Evolutionary conservation across 2,797 vertebrate species (phyloP).

Genomic region (Cuculus canorus): DNA sequence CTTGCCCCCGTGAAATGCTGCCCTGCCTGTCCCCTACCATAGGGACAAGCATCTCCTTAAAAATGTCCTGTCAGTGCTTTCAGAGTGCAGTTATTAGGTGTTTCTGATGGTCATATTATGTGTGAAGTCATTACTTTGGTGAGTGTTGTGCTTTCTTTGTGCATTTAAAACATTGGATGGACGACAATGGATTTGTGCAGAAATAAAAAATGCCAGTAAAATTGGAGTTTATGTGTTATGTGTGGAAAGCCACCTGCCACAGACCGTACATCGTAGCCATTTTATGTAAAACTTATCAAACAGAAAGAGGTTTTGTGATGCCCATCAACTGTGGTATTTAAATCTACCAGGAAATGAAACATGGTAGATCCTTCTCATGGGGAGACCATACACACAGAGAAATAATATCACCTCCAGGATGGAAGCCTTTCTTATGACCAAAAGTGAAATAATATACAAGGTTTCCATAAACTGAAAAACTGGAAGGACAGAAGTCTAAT

Average conservation of each 20-base stretch:
- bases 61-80: background rate
- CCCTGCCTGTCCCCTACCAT: background rate
- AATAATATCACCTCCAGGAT: background rate
- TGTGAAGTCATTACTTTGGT: background rate
- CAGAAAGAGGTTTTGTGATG: background rate
- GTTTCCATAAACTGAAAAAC: background rate
- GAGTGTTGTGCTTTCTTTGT: background rate
- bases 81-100: background rate
- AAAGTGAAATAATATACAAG: background rate
- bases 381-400: background rate
- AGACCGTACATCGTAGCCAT: background rate
- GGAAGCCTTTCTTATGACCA: background rate
- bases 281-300: background rate
- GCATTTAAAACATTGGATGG: background rate
- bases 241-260: background rate
- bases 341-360: background rate
- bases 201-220: conserved; percentile 46
- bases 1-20: background rate
- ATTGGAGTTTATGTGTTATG: background rate
- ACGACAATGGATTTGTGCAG: conserved; percentile 18
- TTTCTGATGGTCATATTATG: background rate
- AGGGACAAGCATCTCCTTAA: background rate
- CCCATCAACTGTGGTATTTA: background rate
- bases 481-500: background rate
- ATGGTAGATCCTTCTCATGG: background rate